Evolutionary conservation across 2,113 vertebrate species (phyloP), one percentile per base, ranked within the genome.

Genomic region (Rhinoderma darwinii): DNA sequence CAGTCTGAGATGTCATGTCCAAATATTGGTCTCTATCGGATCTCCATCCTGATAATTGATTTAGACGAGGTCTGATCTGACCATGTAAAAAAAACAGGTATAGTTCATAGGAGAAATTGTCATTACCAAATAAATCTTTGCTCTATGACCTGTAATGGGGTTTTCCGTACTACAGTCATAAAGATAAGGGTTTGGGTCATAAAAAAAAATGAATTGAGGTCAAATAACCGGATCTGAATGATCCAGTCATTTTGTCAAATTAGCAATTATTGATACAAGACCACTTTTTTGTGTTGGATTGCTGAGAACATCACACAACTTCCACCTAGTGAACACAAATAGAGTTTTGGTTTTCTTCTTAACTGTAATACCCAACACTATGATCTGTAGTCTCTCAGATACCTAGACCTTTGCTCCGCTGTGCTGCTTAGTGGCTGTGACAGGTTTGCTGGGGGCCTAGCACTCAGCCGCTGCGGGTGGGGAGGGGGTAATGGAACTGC

Each of bases 401-500:
- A 78, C 47, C 27, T 47, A 43, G 41, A 15, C 41, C n/a, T 35
- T 66, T 18, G 11, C 27, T 32, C 35, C 15, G 18, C 56, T 70
- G 75, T 86, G 61, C 37, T 54, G 54, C 79, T 72, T 37, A 79
- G 63, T 78, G 74, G 47, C 56, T 70, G 75, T 86, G 84, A 70
- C 76, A 72, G 84, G 83, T 51, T 76, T 84, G 51, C 54, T 14
- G 56, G 70, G 84, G 75, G 75, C 61, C 44, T 9, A 79, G 76
- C 61, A 68, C 74, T 68, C 59, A 78, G 61, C 50, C 35, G 12
- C 9, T 27, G 44, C 8, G 30, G 7, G 27, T 56, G 18, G 50
- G 86, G 66, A 63, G 75, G 78, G 68, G 27, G 68, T 82, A 75
- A 87, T 96, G 96, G 96, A 96, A 96, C 95, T 94, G 95, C 93